These are phyloP conservation scores for Tragelaphus imberbis DNA, from an alignment of 2,113 vertebrate genomes.

Conservation along the genomic window DNA sequence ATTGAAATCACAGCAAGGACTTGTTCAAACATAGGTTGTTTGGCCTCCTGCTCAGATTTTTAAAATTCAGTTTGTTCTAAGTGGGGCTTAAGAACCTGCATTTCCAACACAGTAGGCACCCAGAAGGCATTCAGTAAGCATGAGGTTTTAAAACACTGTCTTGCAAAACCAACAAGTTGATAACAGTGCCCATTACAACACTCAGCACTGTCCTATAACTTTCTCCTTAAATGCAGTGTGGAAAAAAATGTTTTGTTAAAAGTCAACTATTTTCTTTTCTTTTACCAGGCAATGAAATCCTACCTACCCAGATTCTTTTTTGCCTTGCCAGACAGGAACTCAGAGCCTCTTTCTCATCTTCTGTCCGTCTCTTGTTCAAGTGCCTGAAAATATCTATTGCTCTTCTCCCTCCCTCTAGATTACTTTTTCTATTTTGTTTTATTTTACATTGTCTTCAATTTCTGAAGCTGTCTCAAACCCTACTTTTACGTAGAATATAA, in stretches of 20 bases:
- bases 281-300: background rate
- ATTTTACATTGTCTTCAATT: background rate
- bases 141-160: background rate
- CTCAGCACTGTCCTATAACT: background rate
- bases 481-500: background rate
- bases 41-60: background rate
- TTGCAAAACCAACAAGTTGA: background rate
- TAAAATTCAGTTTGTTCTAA: background rate
- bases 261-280: background rate
- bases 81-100: background rate
- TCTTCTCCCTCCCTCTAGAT: background rate
- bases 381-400: slow-evolving; percentile 9
- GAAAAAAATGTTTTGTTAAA: background rate
- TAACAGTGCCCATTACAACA: background rate
- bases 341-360: background rate
- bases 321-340: background rate
- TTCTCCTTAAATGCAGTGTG: background rate
- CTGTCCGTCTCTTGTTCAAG: background rate
- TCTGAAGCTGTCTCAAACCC: background rate
- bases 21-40: background rate
- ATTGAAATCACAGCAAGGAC: background rate
- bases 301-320: background rate
- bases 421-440: slow-evolving; percentile 10
- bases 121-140: background rate
- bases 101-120: background rate